Evolutionary conservation across 92 coral and sea anemone genomes (phyloP), one percentile per base, ranked within the genome.

Genomic region (Ricordea florida): DNA sequence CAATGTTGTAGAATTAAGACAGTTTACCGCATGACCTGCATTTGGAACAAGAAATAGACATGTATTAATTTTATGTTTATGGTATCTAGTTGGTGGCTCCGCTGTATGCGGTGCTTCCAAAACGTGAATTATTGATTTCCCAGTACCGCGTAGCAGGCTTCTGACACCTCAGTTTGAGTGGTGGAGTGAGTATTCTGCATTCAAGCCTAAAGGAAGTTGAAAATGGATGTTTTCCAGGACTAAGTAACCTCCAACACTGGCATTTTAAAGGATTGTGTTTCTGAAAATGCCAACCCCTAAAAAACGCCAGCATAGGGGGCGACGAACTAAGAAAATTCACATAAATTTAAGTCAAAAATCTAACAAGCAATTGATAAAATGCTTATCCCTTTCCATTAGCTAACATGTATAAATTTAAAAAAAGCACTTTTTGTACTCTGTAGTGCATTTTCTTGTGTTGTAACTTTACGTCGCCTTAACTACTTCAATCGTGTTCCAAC

Each of bases 81-180:
- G 17, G 49, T 42, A 22, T 16, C 23, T 6, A 4, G 23, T 3
- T 46, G 17, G 53, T 27, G 53, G 23, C 23, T 46, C 53, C n/a
- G n/a, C n/a, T n/a, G n/a, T n/a, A n/a, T n/a, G 24, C 53, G 23
- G 23, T 53, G 61, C 61, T 53, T 53, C 61, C 61, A 53, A 53
- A 53, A 53, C 35, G 27, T 8, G 36, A 53, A 53, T 21, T 53
- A 53, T 53, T 53, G 35, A 53, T 38, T 53, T n/a, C n/a, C n/a
- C n/a, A n/a, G n/a, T n/a, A n/a, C n/a, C n/a, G n/a, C n/a, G n/a
- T n/a, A n/a, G n/a, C n/a, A n/a, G n/a, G n/a, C n/a, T 53, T 53
- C 36, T 6, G 3, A 23, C 61, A 8, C 16, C 16, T 53, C 10
- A 53, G 61, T 53, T 8, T 22, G 36, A 26, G 14, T 53, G 61